phyloP scores from a whole-genome alignment of 2,888 invertebrate genomes.

The Nephrotoma guestfalica region DNA sequence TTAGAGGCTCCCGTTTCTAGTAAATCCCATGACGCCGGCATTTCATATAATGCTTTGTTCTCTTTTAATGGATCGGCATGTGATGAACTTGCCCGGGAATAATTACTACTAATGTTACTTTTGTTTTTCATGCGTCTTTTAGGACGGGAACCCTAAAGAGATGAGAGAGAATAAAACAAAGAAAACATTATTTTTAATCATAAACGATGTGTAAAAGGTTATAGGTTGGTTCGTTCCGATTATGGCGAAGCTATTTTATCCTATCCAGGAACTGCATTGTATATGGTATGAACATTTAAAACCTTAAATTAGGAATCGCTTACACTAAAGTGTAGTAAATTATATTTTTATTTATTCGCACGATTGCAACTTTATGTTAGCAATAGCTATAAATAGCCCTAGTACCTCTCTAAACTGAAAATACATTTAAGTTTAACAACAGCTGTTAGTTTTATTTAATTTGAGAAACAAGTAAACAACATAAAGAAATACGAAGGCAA shows the following conservation, averaged over 20 bases:
- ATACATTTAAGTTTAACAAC: neutral
- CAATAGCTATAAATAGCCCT: neutral
- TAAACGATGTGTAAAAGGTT: neutral
- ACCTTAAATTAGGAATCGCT: neutral
- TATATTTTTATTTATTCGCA: neutral
- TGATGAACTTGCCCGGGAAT: neutral
- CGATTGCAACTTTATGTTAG: neutral
- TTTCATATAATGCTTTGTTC: constrained; percentile 10
- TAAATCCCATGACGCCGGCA: constrained; percentile 7
- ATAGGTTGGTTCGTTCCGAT: no score
- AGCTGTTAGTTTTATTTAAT: neutral
- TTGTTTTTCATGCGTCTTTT: neutral
- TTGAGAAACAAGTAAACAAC: neutral
- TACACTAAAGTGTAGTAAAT: neutral
- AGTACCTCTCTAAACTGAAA: neutral
- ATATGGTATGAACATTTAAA: neutral
- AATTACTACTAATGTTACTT: neutral
- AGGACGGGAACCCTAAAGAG: neutral
- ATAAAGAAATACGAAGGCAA: neutral
- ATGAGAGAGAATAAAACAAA: neutral
- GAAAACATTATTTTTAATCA: neutral
- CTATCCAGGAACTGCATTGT: no score
- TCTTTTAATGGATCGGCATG: constrained; percentile 6
- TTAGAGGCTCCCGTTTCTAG: neutral
- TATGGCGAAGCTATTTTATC: no score